Conservation (phyloP, 2,888 invertebrate genomes). For the Pristionchus japonicus region DNA sequence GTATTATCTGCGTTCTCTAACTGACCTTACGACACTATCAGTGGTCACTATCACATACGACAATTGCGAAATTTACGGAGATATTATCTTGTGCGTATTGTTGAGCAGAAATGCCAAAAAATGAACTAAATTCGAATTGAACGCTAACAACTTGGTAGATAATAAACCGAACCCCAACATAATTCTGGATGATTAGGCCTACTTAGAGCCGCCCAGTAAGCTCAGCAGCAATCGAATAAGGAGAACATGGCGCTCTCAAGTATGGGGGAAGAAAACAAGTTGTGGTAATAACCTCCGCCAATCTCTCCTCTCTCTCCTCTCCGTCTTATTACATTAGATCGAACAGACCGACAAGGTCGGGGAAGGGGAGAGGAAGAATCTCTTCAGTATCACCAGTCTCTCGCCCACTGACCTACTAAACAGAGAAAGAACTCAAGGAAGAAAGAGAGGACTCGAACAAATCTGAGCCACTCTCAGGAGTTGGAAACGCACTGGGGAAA, state of each 20-base stretch:
- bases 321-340: constrained; percentile 41
- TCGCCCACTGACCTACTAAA: constrained; percentile 11
- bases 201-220: no score
- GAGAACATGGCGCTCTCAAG: constrained; percentile 23
- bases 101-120: background rate
- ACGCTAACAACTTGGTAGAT: no score
- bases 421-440: background rate
- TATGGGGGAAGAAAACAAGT: constrained; percentile 20
- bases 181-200: background rate
- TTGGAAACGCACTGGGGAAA: background rate
- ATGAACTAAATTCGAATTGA: background rate
- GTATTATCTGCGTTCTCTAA: background rate
- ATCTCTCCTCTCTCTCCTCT: constrained; percentile 19
- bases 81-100: no score
- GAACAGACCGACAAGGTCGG: constrained; percentile 28
- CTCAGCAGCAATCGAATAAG: background rate
- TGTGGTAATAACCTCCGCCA: constrained; percentile 40
- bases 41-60: background rate
- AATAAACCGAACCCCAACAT: background rate
- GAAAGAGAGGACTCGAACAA: background rate
- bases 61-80: no score
- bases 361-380: background rate
- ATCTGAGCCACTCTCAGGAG: background rate
- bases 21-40: background rate
- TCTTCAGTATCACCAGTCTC: background rate